Conservation (phyloP, 2,888 invertebrate species). For the Lasioglossum lativentre region DNA sequence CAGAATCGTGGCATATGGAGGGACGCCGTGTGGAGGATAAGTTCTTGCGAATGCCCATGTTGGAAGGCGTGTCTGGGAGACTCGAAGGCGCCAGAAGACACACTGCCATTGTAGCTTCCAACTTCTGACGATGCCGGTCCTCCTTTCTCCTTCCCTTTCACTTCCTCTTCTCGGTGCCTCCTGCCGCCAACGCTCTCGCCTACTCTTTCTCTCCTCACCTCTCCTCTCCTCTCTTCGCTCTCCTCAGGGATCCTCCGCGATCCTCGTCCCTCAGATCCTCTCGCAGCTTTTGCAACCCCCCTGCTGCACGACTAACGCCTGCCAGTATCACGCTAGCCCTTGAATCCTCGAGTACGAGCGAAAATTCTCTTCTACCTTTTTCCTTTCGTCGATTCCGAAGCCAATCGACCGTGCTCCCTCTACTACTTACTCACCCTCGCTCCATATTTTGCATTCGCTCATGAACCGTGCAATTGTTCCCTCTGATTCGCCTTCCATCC, state of each 20-base stretch:
- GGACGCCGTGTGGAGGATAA: conserved; percentile 66
- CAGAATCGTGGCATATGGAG: conserved; percentile 79
- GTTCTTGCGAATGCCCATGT: conserved; percentile 62
- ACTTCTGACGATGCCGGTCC: conserved; percentile 63
- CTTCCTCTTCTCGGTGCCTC: conserved; percentile 48
- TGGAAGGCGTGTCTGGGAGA: conserved; percentile 78
- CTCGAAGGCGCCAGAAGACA: conserved; percentile 82
- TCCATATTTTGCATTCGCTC: conserved; percentile 46
- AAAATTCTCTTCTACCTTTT: conserved; percentile 42
- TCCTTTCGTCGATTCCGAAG: conserved; percentile 50
- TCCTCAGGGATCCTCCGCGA: neutral
- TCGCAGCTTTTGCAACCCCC: conserved; percentile 23
- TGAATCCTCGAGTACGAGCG: conserved; percentile 43
- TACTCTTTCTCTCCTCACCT: conserved; percentile 13
- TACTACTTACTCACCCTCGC: conserved; percentile 18
- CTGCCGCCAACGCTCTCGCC: conserved; percentile 40
- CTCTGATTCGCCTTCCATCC: neutral
- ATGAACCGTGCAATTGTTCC: conserved; percentile 13
- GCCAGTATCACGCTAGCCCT: conserved; percentile 61
- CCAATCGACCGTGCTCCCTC: conserved; percentile 55
- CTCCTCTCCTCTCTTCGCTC: neutral
- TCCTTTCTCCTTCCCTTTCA: conserved; percentile 41
- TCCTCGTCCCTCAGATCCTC: neutral
- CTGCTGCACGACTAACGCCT: conserved; percentile 56
- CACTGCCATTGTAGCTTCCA: conserved; percentile 76